Evolutionary conservation across 2,888 invertebrate species (phyloP).

Genomic region (Pocota personata): DNA sequence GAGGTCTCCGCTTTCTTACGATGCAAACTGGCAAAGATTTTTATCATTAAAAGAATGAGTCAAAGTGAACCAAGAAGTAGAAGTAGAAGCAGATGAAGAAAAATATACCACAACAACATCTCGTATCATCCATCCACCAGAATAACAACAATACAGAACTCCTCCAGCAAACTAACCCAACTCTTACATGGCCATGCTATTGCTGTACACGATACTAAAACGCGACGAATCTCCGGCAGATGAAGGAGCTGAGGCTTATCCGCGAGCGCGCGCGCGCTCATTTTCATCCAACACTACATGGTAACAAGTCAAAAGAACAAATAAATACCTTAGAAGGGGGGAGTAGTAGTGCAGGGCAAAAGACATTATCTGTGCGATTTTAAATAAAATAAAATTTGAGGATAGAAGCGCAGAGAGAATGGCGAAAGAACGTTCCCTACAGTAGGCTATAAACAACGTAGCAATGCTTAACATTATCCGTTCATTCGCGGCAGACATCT

Average conservation of each 20-base stretch:
- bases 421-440: constrained; percentile 20
- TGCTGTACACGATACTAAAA: constrained; percentile 41
- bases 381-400: constrained; percentile 14
- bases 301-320: constrained; percentile 56
- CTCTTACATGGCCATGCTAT: constrained; percentile 44
- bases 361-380: constrained; percentile 21
- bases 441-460: constrained; percentile 50
- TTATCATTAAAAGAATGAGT: constrained; percentile 66
- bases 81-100: background rate
- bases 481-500: constrained; percentile 58
- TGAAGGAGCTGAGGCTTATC: constrained; percentile 21
- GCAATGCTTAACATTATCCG: constrained; percentile 60
- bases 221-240: constrained; percentile 38
- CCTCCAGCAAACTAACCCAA: constrained; percentile 41
- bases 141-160: constrained; percentile 21
- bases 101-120: constrained; percentile 37
- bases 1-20: constrained; percentile 32
- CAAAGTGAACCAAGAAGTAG: constrained; percentile 30
- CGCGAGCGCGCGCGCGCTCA: constrained; percentile 10
- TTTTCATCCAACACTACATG: constrained; percentile 33
- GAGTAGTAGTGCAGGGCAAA: background rate
- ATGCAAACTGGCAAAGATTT: constrained; percentile 57
- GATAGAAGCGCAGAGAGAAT: constrained; percentile 10
- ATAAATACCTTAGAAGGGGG: constrained; percentile 9
- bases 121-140: constrained; percentile 29